These are phyloP conservation scores for Acromyrmex heyeri DNA, from an alignment of 1,140 invertebrate species.

Conservation along the genomic window DNA sequence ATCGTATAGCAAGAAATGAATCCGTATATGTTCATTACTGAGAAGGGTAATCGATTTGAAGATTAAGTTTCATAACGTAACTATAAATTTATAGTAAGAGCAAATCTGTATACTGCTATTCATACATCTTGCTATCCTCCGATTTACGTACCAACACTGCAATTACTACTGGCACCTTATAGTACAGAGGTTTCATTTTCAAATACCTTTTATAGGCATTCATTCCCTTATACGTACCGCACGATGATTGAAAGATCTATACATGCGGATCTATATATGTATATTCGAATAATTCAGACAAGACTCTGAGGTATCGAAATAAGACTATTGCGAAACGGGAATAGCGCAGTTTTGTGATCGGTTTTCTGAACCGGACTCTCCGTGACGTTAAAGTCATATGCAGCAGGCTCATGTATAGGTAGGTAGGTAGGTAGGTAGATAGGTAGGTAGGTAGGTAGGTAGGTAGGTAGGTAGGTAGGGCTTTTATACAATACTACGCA, in stretches of 20 bases:
- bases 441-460: slow-evolving; percentile 31
- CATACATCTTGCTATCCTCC: neutral
- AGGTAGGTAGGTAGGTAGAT: slow-evolving; percentile 30
- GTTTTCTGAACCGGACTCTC: slow-evolving; percentile 48
- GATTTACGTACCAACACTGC: neutral
- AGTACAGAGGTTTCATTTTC: neutral
- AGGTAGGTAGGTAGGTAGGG: slow-evolving; percentile 39
- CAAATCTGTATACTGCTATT: neutral
- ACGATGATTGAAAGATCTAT: neutral
- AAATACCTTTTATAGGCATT: neutral
- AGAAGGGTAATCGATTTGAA: neutral
- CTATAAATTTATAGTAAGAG: neutral
- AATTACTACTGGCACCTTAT: neutral
- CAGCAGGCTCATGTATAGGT: slow-evolving; percentile 12
- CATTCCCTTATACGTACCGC: neutral
- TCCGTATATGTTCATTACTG: neutral
- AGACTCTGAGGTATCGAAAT: slow-evolving; percentile 22
- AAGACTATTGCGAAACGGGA: slow-evolving; percentile 48
- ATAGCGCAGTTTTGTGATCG: slow-evolving; percentile 41
- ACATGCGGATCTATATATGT: slow-evolving; percentile 6
- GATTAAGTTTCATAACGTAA: slow-evolving; percentile 8
- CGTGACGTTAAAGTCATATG: slow-evolving; percentile 43
- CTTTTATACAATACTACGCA: slow-evolving; percentile 45
- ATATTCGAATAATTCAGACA: neutral
- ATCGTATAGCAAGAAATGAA: neutral